Conservation (phyloP, 2,888 invertebrate genomes). For the Troglohyphantes excavatus region DNA sequence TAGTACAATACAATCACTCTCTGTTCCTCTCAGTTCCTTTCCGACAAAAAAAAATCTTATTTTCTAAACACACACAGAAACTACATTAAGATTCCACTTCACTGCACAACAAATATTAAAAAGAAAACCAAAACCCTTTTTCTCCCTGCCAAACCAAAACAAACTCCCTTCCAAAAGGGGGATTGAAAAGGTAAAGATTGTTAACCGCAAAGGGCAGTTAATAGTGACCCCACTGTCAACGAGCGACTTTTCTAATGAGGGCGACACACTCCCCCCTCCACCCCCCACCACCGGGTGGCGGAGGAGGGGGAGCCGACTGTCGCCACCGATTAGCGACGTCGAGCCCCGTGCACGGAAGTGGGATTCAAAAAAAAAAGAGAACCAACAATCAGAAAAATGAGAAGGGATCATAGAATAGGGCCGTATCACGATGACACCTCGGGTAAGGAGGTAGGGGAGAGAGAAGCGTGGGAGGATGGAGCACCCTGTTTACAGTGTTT, state of each 20-base stretch:
- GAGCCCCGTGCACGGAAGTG: conserved; percentile 48
- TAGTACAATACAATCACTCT: too few relatives aligned
- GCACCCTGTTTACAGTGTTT: conserved; percentile 44
- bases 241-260: conserved; percentile 68
- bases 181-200: not conserved
- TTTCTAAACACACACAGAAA: too few relatives aligned
- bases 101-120: conserved; percentile 37
- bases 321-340: conserved; percentile 74
- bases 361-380: not conserved
- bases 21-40: too few relatives aligned
- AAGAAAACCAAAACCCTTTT: conserved; percentile 21
- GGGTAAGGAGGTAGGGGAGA: not conserved
- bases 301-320: conserved; percentile 55
- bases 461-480: conserved; percentile 42
- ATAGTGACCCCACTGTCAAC: conserved; percentile 71
- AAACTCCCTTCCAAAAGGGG: not conserved
- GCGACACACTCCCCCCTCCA: conserved; percentile 68
- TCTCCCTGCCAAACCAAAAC: not conserved
- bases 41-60: too few relatives aligned
- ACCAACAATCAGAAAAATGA: conserved; percentile 16
- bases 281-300: not conserved
- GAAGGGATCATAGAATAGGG: not conserved
- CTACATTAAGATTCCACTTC: not conserved
- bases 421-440: not conserved
- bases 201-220: conserved; percentile 34